phyloP scores from a whole-genome alignment of 2,888 invertebrate genomes.

The Eupithecia subfuscata region DNA sequence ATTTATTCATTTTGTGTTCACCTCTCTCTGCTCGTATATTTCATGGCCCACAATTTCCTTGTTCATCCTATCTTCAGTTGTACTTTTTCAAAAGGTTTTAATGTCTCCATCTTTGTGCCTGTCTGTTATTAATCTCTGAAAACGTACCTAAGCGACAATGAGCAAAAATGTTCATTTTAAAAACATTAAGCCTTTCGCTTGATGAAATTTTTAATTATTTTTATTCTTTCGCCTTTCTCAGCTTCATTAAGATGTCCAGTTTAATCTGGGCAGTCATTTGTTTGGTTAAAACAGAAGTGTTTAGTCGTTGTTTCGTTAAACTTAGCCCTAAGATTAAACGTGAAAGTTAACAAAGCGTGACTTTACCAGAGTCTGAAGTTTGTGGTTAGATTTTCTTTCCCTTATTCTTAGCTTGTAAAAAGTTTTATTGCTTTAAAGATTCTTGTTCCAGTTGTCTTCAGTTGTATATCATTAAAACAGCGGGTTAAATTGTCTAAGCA shows the following conservation, averaged over 20 bases:
- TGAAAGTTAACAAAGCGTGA: slow-evolving; percentile 6
- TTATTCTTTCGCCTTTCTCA: slow-evolving; percentile 43
- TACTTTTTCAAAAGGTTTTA: slow-evolving; percentile 73
- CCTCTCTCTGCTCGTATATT: slow-evolving; percentile 38
- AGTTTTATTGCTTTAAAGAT: slow-evolving; percentile 1
- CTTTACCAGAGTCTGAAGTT: not conserved
- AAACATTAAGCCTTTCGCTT: slow-evolving; percentile 61
- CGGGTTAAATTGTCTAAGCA: no score
- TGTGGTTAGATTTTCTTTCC: slow-evolving; percentile 8
- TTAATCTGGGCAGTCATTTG: slow-evolving; percentile 45
- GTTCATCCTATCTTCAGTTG: slow-evolving; percentile 70
- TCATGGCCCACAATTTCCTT: slow-evolving; percentile 57
- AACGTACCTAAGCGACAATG: slow-evolving; percentile 65
- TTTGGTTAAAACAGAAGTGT: slow-evolving; percentile 43
- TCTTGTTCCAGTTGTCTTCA: not conserved
- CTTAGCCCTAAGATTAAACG: slow-evolving; percentile 28
- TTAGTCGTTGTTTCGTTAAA: slow-evolving; percentile 32
- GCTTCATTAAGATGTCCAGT: slow-evolving; percentile 44
- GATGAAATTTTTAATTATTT: slow-evolving; percentile 67
- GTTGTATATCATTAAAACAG: not conserved
- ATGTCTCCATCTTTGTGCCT: slow-evolving; percentile 75
- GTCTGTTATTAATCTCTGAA: slow-evolving; percentile 76
- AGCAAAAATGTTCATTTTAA: slow-evolving; percentile 58
- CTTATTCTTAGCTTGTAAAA: not conserved
- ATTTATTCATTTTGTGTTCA: not conserved